These are phyloP conservation scores for Philopotamus ludificatus DNA, from an alignment of 1,140 invertebrate species.

Conservation along the genomic window DNA sequence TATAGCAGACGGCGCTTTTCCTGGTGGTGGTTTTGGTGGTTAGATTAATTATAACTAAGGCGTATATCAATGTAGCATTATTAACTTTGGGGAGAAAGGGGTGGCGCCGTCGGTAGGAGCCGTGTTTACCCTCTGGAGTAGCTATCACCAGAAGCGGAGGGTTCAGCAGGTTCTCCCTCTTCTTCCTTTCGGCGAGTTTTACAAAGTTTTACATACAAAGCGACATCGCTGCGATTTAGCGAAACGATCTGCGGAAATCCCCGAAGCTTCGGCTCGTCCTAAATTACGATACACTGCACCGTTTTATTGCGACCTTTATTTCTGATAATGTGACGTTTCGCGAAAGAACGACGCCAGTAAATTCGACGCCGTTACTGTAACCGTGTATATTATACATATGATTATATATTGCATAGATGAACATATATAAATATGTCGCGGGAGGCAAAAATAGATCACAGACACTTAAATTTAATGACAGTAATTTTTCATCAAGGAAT, in stretches of 20 bases:
- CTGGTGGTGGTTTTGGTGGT: too few species aligned
- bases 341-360: too few species aligned
- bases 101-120: too few species aligned
- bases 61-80: constrained; percentile 28
- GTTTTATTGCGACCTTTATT: constrained; percentile 10
- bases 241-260: constrained; percentile 1
- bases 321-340: neutral
- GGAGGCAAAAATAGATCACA: too few species aligned
- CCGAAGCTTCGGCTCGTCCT: neutral
- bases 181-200: constrained; percentile 9
- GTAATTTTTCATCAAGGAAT: too few species aligned
- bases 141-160: neutral
- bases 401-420: too few species aligned
- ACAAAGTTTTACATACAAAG: constrained; percentile 16
- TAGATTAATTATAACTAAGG: constrained; percentile 28
- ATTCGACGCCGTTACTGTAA: too few species aligned
- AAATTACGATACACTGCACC: constrained; percentile 17
- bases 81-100: constrained; percentile 19
- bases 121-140: neutral
- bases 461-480: too few species aligned
- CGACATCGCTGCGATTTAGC: constrained; percentile 10
- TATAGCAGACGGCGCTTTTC: too few species aligned
- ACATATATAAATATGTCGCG: too few species aligned
- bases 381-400: too few species aligned
- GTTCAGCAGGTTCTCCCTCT: neutral